Evolutionary conservation across 2,113 vertebrate species (phyloP).

Genomic region (Zootoca vivipara): DNA sequence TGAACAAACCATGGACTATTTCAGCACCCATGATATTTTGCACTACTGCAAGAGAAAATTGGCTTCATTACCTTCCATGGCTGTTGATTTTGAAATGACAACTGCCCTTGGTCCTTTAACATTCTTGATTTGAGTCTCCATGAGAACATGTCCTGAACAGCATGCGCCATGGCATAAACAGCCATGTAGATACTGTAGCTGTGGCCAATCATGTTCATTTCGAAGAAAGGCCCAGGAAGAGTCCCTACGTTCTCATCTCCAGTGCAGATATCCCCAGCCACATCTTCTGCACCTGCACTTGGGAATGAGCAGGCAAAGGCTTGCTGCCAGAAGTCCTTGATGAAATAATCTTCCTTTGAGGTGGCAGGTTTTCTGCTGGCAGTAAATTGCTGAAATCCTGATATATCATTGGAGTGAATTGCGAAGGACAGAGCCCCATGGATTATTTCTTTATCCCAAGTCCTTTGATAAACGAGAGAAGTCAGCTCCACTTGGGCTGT

Average conservation of each 20-base stretch:
- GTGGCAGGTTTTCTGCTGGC: background rate
- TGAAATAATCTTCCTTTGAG: background rate
- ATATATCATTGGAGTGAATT: background rate
- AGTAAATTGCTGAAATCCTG: background rate
- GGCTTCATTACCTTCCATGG: background rate
- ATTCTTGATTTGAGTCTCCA: too few species aligned
- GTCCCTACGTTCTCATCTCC: background rate
- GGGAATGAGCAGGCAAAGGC: background rate
- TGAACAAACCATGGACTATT: too few species aligned
- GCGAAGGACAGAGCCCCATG: background rate
- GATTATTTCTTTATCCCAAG: background rate
- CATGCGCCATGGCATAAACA: background rate
- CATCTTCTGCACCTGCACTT: background rate
- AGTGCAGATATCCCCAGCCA: background rate
- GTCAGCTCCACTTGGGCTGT: background rate
- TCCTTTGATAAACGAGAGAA: background rate
- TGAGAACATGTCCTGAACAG: background rate
- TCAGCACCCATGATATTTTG: too few species aligned
- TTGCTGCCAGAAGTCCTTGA: background rate
- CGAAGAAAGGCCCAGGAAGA: background rate
- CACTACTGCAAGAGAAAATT: background rate
- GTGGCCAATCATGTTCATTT: background rate
- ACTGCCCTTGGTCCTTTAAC: too few species aligned
- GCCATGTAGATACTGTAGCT: background rate
- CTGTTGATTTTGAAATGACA: background rate